phyloP scores from a whole-genome alignment of 2,888 invertebrate species.

The Drosophila quinaria region DNA sequence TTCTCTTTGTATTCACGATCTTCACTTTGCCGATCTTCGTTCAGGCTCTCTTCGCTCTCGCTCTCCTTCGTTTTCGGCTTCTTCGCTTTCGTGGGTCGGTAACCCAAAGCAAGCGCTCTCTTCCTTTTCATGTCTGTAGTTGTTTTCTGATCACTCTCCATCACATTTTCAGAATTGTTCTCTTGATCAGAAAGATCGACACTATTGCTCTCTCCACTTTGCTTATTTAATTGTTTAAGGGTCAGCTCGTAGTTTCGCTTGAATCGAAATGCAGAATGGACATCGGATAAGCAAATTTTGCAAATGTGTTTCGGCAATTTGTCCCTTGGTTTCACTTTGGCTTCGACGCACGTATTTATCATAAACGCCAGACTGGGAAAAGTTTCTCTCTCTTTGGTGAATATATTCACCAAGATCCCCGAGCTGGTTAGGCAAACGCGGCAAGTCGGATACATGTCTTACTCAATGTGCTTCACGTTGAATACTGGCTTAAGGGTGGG shows the following conservation, averaged over 20 bases:
- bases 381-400: background rate
- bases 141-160: background rate
- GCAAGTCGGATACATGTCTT: constrained; percentile 9
- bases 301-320: constrained; percentile 4
- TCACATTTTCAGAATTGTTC: background rate
- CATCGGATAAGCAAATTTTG: constrained; percentile 4
- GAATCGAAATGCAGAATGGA: constrained; percentile 3
- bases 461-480: background rate
- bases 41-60: background rate
- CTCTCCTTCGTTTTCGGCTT: background rate
- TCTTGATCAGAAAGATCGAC: background rate
- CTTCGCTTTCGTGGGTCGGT: background rate
- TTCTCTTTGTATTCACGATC: background rate
- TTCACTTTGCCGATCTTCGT: background rate
- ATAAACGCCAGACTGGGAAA: constrained; percentile 8
- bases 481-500: constrained; percentile 1
- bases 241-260: constrained; percentile 12
- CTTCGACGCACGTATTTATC: constrained; percentile 12
- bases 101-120: background rate
- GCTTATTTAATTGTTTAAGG: background rate
- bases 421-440: constrained; percentile 17
- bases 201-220: background rate
- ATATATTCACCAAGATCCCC: constrained; percentile 1
- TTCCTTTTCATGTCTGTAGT: background rate
- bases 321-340: background rate